Percentiles rank a stretch among this genome's conserved stretches.
Evolutionary conservation across 2,797 vertebrate genomes (phyloP).

Genomic region (Heliangelus exortis): DNA sequence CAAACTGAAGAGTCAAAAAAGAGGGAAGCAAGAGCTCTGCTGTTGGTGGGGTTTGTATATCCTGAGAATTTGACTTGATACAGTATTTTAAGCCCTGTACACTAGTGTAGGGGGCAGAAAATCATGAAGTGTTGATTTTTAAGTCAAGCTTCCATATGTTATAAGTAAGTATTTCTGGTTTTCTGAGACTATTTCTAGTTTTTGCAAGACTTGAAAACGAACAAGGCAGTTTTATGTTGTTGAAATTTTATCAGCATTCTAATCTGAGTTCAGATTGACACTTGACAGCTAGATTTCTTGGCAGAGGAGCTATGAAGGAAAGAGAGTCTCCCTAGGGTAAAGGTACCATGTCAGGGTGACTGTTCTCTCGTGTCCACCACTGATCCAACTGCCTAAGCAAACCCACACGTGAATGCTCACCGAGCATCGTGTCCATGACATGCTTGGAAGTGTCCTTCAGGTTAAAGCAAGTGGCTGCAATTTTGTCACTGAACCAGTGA

Average conservation of each 20-base stretch:
- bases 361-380: neutral
- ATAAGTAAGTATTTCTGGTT: neutral
- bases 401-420: accelerated
- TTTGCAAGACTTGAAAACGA: neutral
- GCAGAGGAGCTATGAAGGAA: neutral
- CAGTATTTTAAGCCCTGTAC: neutral
- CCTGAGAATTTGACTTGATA: neutral
- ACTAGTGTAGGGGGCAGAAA: neutral
- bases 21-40: neutral
- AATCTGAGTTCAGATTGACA: neutral
- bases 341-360: neutral
- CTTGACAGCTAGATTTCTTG: neutral
- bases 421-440: neutral
- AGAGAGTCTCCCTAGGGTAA: neutral
- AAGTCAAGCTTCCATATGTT: neutral
- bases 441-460: neutral
- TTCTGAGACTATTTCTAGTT: neutral
- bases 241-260: neutral
- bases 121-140: neutral
- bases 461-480: neutral
- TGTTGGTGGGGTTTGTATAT: neutral
- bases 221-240: neutral
- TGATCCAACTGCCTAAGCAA: neutral
- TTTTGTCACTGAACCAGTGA: neutral
- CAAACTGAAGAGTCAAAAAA: conserved; percentile 22